phyloP scores from a whole-genome alignment of 2,888 invertebrate species.

The Sinohyriopsis cumingii region DNA sequence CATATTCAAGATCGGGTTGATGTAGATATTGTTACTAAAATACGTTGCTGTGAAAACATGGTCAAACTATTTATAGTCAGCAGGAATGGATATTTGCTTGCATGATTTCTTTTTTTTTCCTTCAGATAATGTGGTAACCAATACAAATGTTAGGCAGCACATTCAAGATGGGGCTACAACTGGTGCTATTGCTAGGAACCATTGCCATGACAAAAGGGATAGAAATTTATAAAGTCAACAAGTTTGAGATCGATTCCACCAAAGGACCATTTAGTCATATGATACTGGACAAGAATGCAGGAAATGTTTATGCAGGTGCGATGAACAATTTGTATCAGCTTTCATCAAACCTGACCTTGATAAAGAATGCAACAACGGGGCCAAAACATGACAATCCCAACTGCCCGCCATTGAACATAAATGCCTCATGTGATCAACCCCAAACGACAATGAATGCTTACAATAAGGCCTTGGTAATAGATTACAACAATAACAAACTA shows the following conservation, averaged over 20 bases:
- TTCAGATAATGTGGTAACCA: no score
- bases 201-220: slow-evolving; percentile 5
- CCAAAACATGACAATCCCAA: slow-evolving; percentile 86
- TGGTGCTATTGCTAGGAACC: slow-evolving; percentile 3
- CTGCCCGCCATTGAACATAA: slow-evolving; percentile 77
- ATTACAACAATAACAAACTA: slow-evolving; percentile 89
- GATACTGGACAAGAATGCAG: slow-evolving; percentile 92
- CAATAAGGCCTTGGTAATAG: slow-evolving; percentile 95
- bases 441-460: slow-evolving; percentile 82
- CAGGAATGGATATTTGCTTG: neutral
- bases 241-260: slow-evolving; percentile 13
- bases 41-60: no score
- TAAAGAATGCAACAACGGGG: slow-evolving; percentile 77
- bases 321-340: slow-evolving; percentile 94
- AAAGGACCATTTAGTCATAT: slow-evolving; percentile 24
- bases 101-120: no score
- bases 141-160: no score
- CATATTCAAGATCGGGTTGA: no score
- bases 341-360: slow-evolving; percentile 87
- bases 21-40: no score
- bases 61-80: neutral
- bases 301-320: slow-evolving; percentile 90
- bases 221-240: slow-evolving; percentile 13
- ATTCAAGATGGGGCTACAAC: neutral
- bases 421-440: slow-evolving; percentile 18